phyloP scores from a whole-genome alignment of 2,113 vertebrate species.

The Cyphomyrus discorhynchus region DNA sequence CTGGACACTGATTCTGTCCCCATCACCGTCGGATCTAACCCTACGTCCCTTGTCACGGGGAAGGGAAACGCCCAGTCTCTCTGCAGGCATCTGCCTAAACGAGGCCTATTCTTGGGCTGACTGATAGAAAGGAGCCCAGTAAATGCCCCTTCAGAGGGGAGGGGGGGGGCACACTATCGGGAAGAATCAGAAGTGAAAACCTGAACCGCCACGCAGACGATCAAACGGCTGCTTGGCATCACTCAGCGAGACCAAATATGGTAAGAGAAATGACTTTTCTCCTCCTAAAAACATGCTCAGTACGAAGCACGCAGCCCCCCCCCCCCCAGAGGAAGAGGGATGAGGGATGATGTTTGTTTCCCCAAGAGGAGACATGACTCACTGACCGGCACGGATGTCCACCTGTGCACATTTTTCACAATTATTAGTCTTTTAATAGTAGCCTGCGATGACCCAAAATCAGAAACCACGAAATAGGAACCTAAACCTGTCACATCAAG shows the following conservation, averaged over 20 bases:
- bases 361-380: background rate
- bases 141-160: background rate
- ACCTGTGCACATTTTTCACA: background rate
- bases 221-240: constrained; percentile 48
- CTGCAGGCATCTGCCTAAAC: background rate
- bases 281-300: constrained; percentile 37
- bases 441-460: background rate
- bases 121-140: background rate
- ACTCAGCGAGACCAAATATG: constrained; percentile 81
- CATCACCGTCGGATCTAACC: background rate
- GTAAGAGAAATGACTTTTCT: constrained; percentile 61
- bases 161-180: background rate
- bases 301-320: background rate
- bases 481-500: background rate
- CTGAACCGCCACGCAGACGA: constrained; percentile 44
- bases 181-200: constrained; percentile 22
- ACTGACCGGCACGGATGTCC: background rate
- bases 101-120: background rate
- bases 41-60: background rate
- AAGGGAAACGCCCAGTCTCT: background rate
- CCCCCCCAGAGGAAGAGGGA: background rate
- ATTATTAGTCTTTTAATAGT: background rate
- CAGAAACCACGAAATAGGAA: background rate
- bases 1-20: background rate
- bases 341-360: background rate